phyloP scores from a whole-genome alignment of 2,888 invertebrate species.

The Plutella xylostella region DNA sequence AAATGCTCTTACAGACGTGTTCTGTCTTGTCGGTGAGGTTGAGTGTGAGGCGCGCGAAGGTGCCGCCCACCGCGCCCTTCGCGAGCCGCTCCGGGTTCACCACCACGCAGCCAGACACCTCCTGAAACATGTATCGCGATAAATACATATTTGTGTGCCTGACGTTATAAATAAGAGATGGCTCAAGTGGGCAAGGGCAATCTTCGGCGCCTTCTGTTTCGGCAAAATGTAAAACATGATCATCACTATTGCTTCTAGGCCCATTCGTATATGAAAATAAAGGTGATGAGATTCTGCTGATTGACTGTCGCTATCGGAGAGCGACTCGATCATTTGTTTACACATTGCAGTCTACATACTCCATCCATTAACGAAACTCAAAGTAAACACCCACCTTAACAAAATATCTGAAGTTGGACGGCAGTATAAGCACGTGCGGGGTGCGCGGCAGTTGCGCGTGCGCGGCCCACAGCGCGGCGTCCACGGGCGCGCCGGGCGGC shows the following conservation, averaged over 20 bases:
- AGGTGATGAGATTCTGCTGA: too few relatives aligned
- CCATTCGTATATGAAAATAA: too few relatives aligned
- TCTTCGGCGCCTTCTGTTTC: too few relatives aligned
- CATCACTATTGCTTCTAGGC: too few relatives aligned
- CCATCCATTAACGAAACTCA: too few relatives aligned
- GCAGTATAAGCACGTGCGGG: conserved; percentile 87
- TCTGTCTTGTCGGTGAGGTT: conserved; percentile 27
- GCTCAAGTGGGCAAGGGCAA: too few relatives aligned
- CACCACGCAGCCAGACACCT: conserved; percentile 81
- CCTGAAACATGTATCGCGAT: conserved; percentile 67
- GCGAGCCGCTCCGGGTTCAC: conserved; percentile 88
- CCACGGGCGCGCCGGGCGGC: conserved; percentile 61
- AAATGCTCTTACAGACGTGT: conserved; percentile 24
- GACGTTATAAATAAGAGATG: not conserved
- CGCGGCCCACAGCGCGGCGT: conserved; percentile 75
- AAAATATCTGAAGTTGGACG: conserved; percentile 87
- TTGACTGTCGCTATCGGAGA: too few relatives aligned
- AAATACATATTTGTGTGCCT: not conserved
- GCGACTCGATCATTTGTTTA: too few relatives aligned
- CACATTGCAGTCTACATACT: too few relatives aligned
- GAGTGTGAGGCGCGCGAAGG: conserved; percentile 78
- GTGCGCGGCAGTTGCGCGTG: conserved; percentile 77
- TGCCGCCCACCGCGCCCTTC: conserved; percentile 81
- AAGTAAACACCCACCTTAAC: too few relatives aligned
- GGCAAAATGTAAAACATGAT: too few relatives aligned